Evolutionary conservation across 2,888 invertebrate species (phyloP), one percentile per base, ranked within the genome.

Genomic region (Platycnemis pennipes): DNA sequence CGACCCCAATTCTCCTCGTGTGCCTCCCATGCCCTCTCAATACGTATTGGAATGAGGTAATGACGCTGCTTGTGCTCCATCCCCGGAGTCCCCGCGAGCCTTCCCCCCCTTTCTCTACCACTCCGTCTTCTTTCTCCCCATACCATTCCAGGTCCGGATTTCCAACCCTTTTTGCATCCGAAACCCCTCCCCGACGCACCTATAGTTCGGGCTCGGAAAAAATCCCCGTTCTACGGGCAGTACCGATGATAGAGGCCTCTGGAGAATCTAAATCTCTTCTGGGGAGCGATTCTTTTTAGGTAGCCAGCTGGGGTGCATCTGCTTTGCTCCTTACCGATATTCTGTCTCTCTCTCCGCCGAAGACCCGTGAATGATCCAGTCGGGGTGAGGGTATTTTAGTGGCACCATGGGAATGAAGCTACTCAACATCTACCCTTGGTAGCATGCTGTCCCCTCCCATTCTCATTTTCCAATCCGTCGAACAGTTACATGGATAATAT

Each of bases 1-100:
- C 31, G 77, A 77, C 77, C 31, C 77, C 31, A 31, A 77, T 77
- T 46, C 3, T 7, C 0, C 26, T 26, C 87, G 26, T 46, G 45
- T 87, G n/a, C 45, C n/a, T 22, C 45, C 45, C 87, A 45, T 22
- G 4, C n/a, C 87, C 44, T 87, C 87, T 87, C 87, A 46, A 87
- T 87, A 87, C 44, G 22, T 87, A 87, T 87, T 87, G 87, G 87
- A 87, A 87, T 87, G 87, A 87, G 87, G 87, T 46, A 44, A 87
- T 44, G 87, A 87, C 87, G 87, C 87, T 87, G 87, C 87, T 45
- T 26, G n/a, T 26, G 22, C 87, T n/a, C 11, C n/a, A 3, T 46
- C 0, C 45, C 77, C 13, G 7, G 26, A 37, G 77, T 77, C 77
- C 77, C 11, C 31, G 13, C n/a, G n/a, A n/a, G 22, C 37, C 77